Conservation (phyloP, 2,797 vertebrate species). For the Lophius americanus region DNA sequence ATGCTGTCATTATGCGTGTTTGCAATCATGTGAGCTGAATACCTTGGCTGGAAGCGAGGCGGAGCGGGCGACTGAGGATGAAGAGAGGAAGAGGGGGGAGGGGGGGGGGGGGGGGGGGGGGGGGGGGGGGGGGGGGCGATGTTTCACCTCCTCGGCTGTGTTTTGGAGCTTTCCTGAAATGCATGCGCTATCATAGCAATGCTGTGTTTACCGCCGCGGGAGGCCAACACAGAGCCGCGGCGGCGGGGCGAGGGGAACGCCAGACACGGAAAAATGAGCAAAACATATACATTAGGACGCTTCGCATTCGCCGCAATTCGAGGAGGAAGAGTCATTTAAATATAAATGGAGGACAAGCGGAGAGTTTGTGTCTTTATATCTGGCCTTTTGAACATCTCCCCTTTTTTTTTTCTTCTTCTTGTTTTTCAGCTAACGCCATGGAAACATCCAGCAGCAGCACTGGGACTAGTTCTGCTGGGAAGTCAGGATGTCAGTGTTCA, state of each 20-base stretch:
- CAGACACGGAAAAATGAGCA: conserved; percentile 84
- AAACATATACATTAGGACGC: conserved; percentile 86
- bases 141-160: conserved; percentile 73
- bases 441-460: conserved; percentile 77
- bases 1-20: conserved; percentile 91
- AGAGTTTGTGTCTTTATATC: conserved; percentile 80
- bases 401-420: too few species aligned
- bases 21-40: conserved; percentile 87
- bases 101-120: conserved; percentile 24
- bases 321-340: conserved; percentile 83
- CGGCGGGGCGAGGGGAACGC: conserved; percentile 73
- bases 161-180: conserved; percentile 81
- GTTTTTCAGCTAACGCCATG: conserved; percentile 67
- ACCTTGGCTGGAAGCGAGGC: conserved; percentile 80
- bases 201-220: conserved; percentile 86
- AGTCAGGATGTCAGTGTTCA: conserved; percentile 85
- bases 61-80: conserved; percentile 59
- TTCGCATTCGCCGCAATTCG: conserved; percentile 77
- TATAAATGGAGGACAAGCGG: conserved; percentile 85
- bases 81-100: conserved; percentile 27
- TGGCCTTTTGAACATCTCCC: conserved; percentile 77
- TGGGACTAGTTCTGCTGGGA: conserved; percentile 78
- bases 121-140: conserved; percentile 59
- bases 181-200: conserved; percentile 82
- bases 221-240: conserved; percentile 80